Evolutionary conservation across 2,797 vertebrate genomes (phyloP), one percentile per base, ranked within the genome.

Genomic region (Eulemur mongoz): DNA sequence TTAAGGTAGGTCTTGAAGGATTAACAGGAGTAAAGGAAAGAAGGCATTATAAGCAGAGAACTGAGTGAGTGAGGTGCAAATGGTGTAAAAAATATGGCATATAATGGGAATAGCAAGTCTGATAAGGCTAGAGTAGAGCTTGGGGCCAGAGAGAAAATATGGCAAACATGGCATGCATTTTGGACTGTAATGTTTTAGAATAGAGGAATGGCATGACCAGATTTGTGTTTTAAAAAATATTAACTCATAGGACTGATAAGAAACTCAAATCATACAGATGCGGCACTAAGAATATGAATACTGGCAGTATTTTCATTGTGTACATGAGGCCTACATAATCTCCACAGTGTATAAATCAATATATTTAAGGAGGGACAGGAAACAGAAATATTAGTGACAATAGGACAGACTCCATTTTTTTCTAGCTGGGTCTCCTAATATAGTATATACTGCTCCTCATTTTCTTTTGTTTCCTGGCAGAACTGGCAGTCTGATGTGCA

Each of bases 171-270:
- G 35, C 27, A 14, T 65, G 43, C 8, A 50, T 88, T 91, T 80
- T 52, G 11, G 79, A 57, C 17, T 61, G 23, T 43, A 35, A 57
- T 43, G 25, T 63, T 79, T 67, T 59, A 93, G 45, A 89, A 89
- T 2, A 84, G 32, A 38, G 13, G 20, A 82, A 70, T 14, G 14
- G 40, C 63, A 78, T 54, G 27, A 63, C 70, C 38, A 96, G 50
- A 91, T 92, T 11, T 94, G 32, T 82, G 45, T 76, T 80, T 93
- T 93, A 50, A 45, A 95, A 95, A 96, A 75, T 78, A 54, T 76
- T 59, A 87, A 92, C 20, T 91, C 59, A 88, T 9, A 88, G 72
- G 23, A 54, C 18, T 54, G 9, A 30, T 30, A 93, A 91, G 86
- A 43, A 95, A 87, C 72, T 97, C 11, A 1, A 52, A 67, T 30